Conservation (phyloP, 1,140 invertebrate species). For the Melipona quadrifasciata region DNA sequence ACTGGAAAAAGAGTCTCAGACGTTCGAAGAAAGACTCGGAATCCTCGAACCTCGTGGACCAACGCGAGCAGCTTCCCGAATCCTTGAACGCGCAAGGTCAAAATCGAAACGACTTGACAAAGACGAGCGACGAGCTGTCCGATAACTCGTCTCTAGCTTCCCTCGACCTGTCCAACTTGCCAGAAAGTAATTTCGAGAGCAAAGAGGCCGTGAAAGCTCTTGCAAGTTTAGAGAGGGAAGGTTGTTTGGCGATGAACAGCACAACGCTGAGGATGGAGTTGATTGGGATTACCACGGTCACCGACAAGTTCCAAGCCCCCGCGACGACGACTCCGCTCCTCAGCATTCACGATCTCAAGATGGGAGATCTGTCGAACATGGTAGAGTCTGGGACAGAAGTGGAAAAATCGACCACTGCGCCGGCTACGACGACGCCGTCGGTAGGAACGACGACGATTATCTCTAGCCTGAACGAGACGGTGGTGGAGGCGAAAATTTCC, state of each 20-base stretch:
- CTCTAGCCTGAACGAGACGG: neutral
- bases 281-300: neutral
- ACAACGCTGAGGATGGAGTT: slow-evolving; percentile 25
- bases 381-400: neutral
- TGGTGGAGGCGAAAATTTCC: neutral
- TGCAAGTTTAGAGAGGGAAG: neutral
- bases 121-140: neutral
- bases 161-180: neutral
- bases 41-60: neutral
- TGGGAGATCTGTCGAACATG: neutral
- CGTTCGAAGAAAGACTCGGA: neutral
- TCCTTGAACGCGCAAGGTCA: neutral
- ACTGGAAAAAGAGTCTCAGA: neutral
- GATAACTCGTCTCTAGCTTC: neutral
- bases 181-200: neutral
- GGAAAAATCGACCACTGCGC: neutral
- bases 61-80: neutral
- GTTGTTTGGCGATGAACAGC: slow-evolving; percentile 19
- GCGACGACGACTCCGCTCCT: neutral
- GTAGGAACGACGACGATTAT: neutral
- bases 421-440: neutral
- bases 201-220: rapidly evolving
- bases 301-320: neutral
- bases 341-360: neutral
- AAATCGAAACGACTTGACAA: neutral